Evolutionary conservation across 92 coral and sea anemone genomes (phyloP).

Genomic region (Plumapathes pennacea): DNA sequence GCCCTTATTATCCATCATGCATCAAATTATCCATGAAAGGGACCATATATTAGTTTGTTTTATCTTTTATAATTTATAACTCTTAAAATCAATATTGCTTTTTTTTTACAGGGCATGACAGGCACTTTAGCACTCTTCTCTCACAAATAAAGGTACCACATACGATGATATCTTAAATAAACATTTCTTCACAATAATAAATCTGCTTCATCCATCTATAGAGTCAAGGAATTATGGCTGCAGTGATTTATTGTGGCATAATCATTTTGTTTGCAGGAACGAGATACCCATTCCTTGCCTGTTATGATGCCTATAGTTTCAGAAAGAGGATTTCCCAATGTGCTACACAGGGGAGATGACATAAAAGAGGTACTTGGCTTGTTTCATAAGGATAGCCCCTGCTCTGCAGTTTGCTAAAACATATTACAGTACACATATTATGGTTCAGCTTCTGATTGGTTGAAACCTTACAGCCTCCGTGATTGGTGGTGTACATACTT

Average conservation of each 20-base stretch:
- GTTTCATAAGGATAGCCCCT: no score
- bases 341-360: conserved; percentile 69
- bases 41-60: not conserved
- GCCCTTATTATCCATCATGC: no score
- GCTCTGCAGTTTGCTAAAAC: no score
- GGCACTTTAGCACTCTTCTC: conserved; percentile 47
- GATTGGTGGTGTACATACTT: not conserved
- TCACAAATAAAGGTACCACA: conserved; percentile 49
- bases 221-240: not conserved
- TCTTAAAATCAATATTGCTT: not conserved
- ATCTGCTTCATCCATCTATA: not conserved
- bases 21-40: conserved; percentile 11
- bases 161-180: not conserved
- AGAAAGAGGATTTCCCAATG: conserved; percentile 83
- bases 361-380: conserved; percentile 6
- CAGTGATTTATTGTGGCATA: not conserved
- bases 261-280: conserved; percentile 51
- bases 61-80: not conserved
- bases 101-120: conserved; percentile 45
- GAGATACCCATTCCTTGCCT: conserved; percentile 48
- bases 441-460: no score
- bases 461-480: not conserved
- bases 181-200: not conserved
- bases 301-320: conserved; percentile 59
- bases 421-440: no score